Conservation (phyloP, 2,113 vertebrate species). For the Casuarius casuarius region DNA sequence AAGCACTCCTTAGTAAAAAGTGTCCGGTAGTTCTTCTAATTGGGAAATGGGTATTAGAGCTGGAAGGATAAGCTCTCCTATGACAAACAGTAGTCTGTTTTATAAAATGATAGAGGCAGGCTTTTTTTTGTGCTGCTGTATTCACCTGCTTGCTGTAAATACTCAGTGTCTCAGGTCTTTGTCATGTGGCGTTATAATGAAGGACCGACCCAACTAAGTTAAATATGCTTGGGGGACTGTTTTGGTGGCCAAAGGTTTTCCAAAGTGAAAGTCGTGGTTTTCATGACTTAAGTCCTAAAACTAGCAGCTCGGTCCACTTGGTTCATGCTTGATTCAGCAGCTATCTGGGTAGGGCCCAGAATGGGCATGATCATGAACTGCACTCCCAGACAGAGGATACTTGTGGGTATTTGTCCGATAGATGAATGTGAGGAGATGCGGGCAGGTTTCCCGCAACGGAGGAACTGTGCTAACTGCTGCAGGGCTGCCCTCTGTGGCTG, state of each 20-base stretch:
- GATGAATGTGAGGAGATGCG: background rate
- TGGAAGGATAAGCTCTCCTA: background rate
- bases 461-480: background rate
- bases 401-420: background rate
- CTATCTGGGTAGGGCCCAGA: background rate
- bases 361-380: background rate
- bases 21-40: background rate
- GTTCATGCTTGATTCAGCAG: background rate
- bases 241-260: background rate
- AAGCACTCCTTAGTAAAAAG: background rate
- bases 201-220: background rate
- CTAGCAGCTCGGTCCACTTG: background rate
- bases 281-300: background rate
- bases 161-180: background rate
- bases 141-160: background rate
- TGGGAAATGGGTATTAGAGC: background rate
- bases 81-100: background rate
- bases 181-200: rapidly evolving
- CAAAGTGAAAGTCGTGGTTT: background rate
- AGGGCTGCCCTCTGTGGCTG: rapidly evolving
- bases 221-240: background rate
- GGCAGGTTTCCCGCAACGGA: background rate
- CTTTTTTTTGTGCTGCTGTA: background rate
- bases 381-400: background rate
- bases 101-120: too few relatives aligned